These are phyloP conservation scores for Standfussiana lucernea DNA, from an alignment of 2,888 invertebrate genomes.

Conservation along the genomic window DNA sequence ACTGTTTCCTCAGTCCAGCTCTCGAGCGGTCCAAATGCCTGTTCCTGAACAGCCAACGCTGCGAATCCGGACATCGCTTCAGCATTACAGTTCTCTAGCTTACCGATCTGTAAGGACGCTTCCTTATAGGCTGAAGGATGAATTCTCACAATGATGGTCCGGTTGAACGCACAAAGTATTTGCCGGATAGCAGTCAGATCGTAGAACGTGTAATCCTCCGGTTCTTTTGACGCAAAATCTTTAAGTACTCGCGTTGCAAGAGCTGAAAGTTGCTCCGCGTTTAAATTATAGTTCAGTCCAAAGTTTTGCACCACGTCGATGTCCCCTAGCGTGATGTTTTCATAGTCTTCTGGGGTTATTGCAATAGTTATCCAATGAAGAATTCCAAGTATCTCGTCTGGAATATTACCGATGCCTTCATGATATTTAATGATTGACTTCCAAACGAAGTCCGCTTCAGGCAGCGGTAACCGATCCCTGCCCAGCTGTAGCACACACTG, in stretches of 20 bases:
- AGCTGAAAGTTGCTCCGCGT: constrained; percentile 82
- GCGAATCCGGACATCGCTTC: constrained; percentile 87
- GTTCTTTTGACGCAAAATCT: constrained; percentile 89
- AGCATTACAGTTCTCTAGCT: constrained; percentile 83
- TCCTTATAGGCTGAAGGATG: constrained; percentile 89
- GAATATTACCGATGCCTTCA: constrained; percentile 81
- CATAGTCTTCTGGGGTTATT: constrained; percentile 86
- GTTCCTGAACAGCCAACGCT: constrained; percentile 80
- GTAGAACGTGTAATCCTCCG: constrained; percentile 90
- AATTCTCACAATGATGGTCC: constrained; percentile 87
- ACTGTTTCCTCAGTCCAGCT: constrained; percentile 83
- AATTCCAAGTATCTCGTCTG: constrained; percentile 81
- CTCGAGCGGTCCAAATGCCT: constrained; percentile 85
- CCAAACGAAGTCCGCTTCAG: constrained; percentile 84
- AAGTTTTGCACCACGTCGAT: constrained; percentile 90
- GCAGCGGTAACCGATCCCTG: constrained; percentile 73
- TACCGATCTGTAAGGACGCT: constrained; percentile 85
- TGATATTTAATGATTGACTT: constrained; percentile 76
- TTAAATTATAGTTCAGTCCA: constrained; percentile 87
- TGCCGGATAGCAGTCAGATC: constrained; percentile 89
- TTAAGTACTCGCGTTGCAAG: constrained; percentile 88
- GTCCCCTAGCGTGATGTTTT: constrained; percentile 87
- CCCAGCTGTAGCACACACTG: constrained; percentile 83
- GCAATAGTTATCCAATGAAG: constrained; percentile 88
- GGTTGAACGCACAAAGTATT: constrained; percentile 90